Base-by-base conservation (phyloP, 2,888 invertebrate genomes). In the Drosophila mettleri region DNA sequence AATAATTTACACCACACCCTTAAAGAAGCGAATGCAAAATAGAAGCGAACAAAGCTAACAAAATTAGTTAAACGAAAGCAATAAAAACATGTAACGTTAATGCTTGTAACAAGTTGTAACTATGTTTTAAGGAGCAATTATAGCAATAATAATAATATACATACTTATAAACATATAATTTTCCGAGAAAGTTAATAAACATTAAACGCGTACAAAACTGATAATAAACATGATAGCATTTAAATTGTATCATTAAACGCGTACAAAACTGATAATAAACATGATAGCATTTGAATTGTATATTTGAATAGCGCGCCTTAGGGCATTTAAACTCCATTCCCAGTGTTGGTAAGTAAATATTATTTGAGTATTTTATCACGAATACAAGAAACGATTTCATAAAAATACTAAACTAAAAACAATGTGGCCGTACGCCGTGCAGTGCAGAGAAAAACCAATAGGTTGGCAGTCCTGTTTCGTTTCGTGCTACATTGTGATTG, bases 1-100 rank as follows among this genome's bases (percentile, higher is more conserved):
- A 87, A 83, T 83, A 88, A 83, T 83, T 83, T 83, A 83, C 83
- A 83, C 71, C 83, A 88, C 59, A 63, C 63, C 64, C 68, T 74
- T 60, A 41, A 53, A 54, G 48, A 48, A 57, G 24, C 29, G 36
- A 65, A 53, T 43, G 51, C 34, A 63, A 45, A 63, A 41, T 46
- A 53, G 55, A 63, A 68, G 65, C 59, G 65, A 87, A 80, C 51
- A 69, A 84, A 84, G 70, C 78, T 78, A 86, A 87, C 73, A 72
- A 70, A 66, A 60, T 71, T 72, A 71, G 51, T 62, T 27, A 71
- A 85, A 72, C 61, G 59, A 77, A 74, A 79, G 81, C 86, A 83
- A 82, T 83, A 86, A 82, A 43, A 68, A 51, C 65, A 68, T 72
- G 62, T 62, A 74, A 71, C 61, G 58, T 84, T 64, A 70, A 78